Percentiles rank a stretch among this genome's conserved stretches.
phyloP scores from a whole-genome alignment of 2,113 vertebrate genomes.

The Typhlomys cinereus region DNA sequence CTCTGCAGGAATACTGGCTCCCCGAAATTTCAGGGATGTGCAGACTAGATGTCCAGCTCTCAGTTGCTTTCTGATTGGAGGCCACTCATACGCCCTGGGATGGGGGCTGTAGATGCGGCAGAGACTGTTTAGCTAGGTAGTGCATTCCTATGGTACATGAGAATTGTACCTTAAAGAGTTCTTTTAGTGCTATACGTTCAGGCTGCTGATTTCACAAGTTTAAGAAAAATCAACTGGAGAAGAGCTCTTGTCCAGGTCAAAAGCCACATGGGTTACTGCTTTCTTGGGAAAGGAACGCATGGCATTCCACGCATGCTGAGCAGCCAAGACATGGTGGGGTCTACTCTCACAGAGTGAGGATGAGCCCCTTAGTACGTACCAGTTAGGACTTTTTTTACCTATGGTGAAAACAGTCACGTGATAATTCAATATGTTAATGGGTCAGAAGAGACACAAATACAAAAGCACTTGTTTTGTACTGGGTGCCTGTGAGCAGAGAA shows the following conservation, averaged over 20 bases:
- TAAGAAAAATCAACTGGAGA: slow-evolving; percentile 15
- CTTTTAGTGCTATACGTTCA: not conserved
- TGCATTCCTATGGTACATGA: not conserved
- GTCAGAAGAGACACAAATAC: slow-evolving; percentile 69
- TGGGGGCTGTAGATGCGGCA: not conserved
- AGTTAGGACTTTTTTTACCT: slow-evolving; percentile 62
- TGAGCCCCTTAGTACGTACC: slow-evolving; percentile 43
- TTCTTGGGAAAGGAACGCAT: not conserved
- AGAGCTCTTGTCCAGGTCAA: slow-evolving; percentile 5
- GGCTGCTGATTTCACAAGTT: slow-evolving; percentile 40
- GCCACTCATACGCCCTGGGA: not conserved
- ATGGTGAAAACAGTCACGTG: slow-evolving; percentile 52
- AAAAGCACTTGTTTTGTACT: slow-evolving; percentile 72
- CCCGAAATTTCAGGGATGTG: not conserved
- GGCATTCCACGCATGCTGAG: not conserved
- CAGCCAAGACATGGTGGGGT: not conserved
- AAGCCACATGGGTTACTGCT: not conserved
- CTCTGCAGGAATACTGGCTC: not conserved
- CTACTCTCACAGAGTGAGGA: slow-evolving; percentile 46
- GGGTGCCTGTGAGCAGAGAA: slow-evolving; percentile 65
- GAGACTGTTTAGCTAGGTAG: not conserved
- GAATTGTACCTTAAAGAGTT: slow-evolving; percentile 4
- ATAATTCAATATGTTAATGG: slow-evolving; percentile 78
- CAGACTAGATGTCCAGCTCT: not conserved
- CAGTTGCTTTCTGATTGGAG: not conserved